A percentile compares a stretch with the other conserved stretches of the same genome.
Conservation (phyloP, 1,140 invertebrate species). For the Lineus longissimus region DNA sequence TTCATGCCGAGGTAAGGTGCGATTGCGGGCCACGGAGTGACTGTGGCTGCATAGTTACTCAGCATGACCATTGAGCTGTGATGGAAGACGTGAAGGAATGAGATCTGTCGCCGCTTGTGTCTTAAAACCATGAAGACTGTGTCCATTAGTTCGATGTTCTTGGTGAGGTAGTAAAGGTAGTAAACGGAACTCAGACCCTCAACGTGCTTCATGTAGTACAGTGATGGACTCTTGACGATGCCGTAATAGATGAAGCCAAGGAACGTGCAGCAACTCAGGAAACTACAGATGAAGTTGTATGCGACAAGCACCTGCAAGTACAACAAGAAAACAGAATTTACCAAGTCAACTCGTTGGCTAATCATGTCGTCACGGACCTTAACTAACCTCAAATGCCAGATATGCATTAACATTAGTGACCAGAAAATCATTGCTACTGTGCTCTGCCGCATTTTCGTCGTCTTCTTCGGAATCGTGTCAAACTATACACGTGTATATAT, state of each 20-base stretch:
- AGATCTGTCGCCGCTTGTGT: conserved; percentile 79
- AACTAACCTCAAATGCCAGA: no score
- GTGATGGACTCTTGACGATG: conserved; percentile 27
- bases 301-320: conserved; percentile 40
- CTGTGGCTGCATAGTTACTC: conserved; percentile 42
- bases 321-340: no score
- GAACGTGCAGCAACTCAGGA: conserved; percentile 30
- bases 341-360: no score
- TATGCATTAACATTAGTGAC: no score
- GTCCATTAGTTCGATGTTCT: conserved; percentile 43
- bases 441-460: no score
- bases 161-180: conserved; percentile 40
- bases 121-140: conserved; percentile 75
- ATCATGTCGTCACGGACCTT: no score
- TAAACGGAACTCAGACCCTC: conserved; percentile 26
- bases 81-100: conserved; percentile 84
- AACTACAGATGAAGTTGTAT: conserved; percentile 45
- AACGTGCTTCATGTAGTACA: conserved; percentile 28
- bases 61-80: conserved; percentile 70
- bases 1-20: conserved; percentile 74
- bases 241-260: conserved; percentile 29
- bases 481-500: no score
- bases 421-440: no score
- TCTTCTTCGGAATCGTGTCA: no score
- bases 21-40: conserved; percentile 46